Evolutionary conservation across 1,140 invertebrate species (phyloP).

Genomic region (Drosophila ambigua): DNA sequence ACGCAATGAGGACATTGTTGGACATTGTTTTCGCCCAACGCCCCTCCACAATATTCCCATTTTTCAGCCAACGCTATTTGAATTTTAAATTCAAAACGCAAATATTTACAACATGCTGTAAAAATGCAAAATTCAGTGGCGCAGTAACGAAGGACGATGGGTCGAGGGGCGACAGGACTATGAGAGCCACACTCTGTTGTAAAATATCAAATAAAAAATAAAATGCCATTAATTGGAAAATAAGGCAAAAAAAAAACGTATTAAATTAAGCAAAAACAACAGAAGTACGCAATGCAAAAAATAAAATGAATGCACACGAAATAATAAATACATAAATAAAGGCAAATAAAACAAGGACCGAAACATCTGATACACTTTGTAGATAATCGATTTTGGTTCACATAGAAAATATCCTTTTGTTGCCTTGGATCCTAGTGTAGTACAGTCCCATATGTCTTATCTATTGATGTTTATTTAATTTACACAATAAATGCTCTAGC

Average conservation of each 20-base stretch:
- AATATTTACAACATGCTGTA: conserved; percentile 68
- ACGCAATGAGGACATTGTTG: conserved; percentile 29
- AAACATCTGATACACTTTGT: no score
- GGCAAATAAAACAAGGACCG: conserved; percentile 43
- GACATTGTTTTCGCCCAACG: conserved; percentile 28
- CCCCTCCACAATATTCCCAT: background rate
- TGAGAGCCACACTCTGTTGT: conserved; percentile 55
- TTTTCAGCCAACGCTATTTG: conserved; percentile 46
- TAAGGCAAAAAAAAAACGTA: conserved; percentile 37
- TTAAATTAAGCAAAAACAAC: conserved; percentile 18
- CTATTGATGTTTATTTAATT: no score
- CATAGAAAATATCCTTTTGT: no score
- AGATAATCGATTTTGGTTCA: no score
- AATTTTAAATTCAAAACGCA: conserved; percentile 72
- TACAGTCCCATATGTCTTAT: no score
- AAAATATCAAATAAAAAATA: conserved; percentile 80
- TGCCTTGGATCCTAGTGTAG: no score
- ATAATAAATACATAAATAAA: conserved; percentile 75
- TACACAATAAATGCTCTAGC: no score
- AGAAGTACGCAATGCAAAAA: conserved; percentile 21
- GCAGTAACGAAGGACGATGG: background rate
- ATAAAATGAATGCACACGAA: conserved; percentile 46
- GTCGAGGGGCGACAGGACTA: conserved; percentile 1
- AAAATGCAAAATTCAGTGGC: conserved; percentile 74
- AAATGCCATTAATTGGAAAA: conserved; percentile 80